Base-by-base conservation (phyloP, 2,888 invertebrate genomes). In the Gymnocheta viridis region DNA sequence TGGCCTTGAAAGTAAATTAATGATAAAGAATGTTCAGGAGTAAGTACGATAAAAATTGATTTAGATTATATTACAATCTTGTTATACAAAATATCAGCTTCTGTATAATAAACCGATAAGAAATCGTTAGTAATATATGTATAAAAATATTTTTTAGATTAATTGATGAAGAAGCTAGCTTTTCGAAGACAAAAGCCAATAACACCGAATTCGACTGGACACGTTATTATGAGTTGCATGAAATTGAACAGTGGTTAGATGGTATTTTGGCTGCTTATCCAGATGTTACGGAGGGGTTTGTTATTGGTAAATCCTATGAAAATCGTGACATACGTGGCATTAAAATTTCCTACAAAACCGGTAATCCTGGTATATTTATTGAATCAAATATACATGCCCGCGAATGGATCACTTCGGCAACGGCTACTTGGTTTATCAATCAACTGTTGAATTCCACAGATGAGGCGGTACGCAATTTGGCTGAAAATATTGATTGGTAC, bases 351-450 rank as follows among this genome's bases (percentile, higher is more conserved):
- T 88, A 88, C 44, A 90, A 89, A 6, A 1, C 87, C 0, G 90
- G 93, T 86, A 92, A 94, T 90, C 92, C 93, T 80, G 93, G 93
- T 19, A 93, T 94, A 12, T 94, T 95, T 90, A 92, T 95, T 14
- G 95, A 95, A 92, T 93, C 94, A 47, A 95, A 94, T 66, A 94
- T 94, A 44, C 94, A 94, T 87, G 92, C 94, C 0, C 92, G 95
- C 51, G 96, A 96, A 91, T 96, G 96, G 96, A 95, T 96, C 27
- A 93, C 95, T 0, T 95, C 95, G 0, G 95, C 96, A 0, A 94
- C 94, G 0, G 94, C 94, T 0, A 94, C 95, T 0, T 95, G 94
- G 92, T 93, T 96, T 64, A 94, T 96, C 29, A 94, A 96, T 86
- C 93, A 95, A 89, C 91, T 96, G 17, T 90, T 96, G n/a, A 94